Evolutionary conservation across 2,113 vertebrate species (phyloP).

Genomic region (Xiphorhynchus elegans): DNA sequence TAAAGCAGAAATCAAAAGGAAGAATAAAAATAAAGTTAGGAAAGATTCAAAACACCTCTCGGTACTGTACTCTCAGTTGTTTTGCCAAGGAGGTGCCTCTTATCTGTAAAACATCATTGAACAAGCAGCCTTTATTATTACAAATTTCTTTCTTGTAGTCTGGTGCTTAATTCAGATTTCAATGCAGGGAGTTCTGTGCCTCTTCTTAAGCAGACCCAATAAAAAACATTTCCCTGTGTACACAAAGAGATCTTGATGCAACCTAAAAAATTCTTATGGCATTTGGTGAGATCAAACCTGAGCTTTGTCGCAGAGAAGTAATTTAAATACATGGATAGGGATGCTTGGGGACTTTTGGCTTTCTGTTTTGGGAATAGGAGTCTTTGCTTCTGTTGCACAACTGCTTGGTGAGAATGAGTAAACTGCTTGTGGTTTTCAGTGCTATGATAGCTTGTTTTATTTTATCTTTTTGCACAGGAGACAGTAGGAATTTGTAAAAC

Average conservation of each 20-base stretch:
- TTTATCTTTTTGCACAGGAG: not conserved
- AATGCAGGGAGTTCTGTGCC: not conserved
- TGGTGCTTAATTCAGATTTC: not conserved
- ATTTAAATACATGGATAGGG: accelerated
- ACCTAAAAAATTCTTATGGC: not conserved
- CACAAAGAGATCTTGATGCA: not conserved
- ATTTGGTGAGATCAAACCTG: not conserved
- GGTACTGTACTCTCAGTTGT: not conserved
- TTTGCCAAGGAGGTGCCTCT: not conserved
- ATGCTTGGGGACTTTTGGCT: not conserved
- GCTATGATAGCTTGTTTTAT: not conserved
- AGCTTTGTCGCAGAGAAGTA: not conserved
- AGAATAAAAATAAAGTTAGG: not conserved
- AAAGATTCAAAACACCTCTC: not conserved
- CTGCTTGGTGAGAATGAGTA: not conserved
- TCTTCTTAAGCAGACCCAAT: not conserved
- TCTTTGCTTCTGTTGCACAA: not conserved
- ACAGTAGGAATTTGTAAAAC: not conserved
- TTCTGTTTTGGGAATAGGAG: not conserved
- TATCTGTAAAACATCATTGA: not conserved
- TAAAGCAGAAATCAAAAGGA: not conserved
- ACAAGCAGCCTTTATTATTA: not conserved
- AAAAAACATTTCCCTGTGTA: not conserved
- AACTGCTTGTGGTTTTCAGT: not conserved
- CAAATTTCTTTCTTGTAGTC: not conserved